These are phyloP conservation scores for Cheumatopsyche charites DNA, from an alignment of 1,140 invertebrate species.

Conservation along the genomic window DNA sequence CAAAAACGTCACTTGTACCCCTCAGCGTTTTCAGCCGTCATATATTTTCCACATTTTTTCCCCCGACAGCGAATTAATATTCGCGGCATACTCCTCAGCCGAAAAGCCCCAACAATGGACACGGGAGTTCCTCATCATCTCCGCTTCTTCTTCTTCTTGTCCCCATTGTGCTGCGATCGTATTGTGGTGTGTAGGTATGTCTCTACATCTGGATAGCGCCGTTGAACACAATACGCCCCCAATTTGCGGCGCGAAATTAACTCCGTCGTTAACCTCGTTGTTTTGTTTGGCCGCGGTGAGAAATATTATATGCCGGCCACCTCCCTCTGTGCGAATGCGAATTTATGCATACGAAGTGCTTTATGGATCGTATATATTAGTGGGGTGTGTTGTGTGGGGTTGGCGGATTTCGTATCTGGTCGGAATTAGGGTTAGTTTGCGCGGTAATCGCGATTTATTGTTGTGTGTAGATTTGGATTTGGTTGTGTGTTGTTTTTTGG, in stretches of 20 bases:
- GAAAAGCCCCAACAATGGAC: background rate
- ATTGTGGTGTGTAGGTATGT: background rate
- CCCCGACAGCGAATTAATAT: no score
- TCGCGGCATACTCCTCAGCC: no score
- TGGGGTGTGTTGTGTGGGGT: background rate
- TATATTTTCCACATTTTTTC: no score
- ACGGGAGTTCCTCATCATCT: conserved; percentile 8
- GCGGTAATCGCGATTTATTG: no score
- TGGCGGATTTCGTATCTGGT: no score
- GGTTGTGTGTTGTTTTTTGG: no score
- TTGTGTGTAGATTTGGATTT: no score
- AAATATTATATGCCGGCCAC: conserved; percentile 31
- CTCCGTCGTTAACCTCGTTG: conserved; percentile 39
- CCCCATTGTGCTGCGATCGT: background rate
- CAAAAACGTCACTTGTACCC: no score
- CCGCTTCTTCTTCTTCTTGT: conserved; percentile 2
- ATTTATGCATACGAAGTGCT: conserved; percentile 22
- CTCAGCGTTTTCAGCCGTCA: no score
- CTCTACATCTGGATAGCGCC: background rate
- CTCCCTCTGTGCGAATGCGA: conserved; percentile 16
- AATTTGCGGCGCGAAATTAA: conserved; percentile 40
- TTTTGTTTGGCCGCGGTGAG: conserved; percentile 24
- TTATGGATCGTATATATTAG: background rate
- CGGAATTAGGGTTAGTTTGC: background rate
- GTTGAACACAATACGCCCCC: conserved; percentile 34